Percentiles rank a stretch among this genome's conserved stretches.
These are phyloP conservation scores for Dasypus novemcinctus DNA, from an alignment of 2,113 vertebrate genomes.

Conservation along the genomic window DNA sequence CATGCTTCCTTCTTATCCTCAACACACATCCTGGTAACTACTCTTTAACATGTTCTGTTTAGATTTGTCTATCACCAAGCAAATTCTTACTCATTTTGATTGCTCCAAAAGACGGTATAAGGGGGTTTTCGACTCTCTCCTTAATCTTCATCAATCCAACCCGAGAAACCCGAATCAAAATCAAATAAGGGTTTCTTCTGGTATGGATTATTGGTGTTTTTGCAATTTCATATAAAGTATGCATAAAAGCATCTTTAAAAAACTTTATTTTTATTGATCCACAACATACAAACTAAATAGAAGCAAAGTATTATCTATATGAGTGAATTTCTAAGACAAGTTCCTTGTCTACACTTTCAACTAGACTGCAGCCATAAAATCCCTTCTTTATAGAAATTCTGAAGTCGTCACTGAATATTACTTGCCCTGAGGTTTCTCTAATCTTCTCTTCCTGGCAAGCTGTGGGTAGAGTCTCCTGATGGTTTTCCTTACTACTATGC, in stretches of 20 bases:
- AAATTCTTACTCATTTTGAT: neutral
- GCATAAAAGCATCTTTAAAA: constrained; percentile 35
- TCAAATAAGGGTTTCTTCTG: neutral
- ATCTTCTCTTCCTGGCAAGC: neutral
- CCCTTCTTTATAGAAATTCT: constrained; percentile 3
- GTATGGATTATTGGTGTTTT: neutral
- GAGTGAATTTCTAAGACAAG: constrained; percentile 10
- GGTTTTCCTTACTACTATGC: neutral
- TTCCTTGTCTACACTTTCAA: neutral
- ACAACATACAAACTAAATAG: neutral
- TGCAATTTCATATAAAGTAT: neutral
- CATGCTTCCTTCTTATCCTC: neutral
- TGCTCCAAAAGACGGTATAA: neutral
- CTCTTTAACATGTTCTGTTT: neutral
- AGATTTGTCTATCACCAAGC: neutral
- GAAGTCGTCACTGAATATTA: neutral
- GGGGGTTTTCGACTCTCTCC: neutral
- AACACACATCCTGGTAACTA: neutral
- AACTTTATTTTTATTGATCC: constrained; percentile 32
- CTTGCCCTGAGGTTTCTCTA: constrained; percentile 7
- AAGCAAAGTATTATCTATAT: neutral
- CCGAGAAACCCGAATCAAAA: constrained; percentile 18
- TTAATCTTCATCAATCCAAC: neutral
- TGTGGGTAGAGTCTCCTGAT: neutral
- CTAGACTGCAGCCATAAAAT: neutral